Evolutionary conservation across 2,888 invertebrate species (phyloP).

Genomic region (Polymixis lichenea): DNA sequence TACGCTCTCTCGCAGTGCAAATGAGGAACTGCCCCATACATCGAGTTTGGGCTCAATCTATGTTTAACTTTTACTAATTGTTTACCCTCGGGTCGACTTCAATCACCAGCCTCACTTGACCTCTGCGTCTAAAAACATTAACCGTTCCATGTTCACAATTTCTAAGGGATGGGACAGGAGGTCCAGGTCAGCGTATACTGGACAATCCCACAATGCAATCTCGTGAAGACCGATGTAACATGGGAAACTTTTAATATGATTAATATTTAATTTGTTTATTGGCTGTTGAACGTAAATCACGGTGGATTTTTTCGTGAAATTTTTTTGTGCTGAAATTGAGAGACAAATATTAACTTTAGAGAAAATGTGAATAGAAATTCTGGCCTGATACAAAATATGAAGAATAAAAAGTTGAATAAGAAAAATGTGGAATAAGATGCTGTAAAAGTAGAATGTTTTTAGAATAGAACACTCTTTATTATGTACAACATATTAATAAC

Average conservation of each 20-base stretch:
- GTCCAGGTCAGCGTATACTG: slow-evolving; percentile 64
- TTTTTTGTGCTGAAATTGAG: neutral
- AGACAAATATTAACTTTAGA: neutral
- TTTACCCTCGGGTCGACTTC: slow-evolving; percentile 79
- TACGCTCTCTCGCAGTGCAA: slow-evolving; percentile 68
- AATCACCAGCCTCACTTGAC: slow-evolving; percentile 70
- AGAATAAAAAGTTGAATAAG: neutral
- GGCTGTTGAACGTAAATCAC: slow-evolving; percentile 55
- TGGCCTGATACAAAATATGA: neutral
- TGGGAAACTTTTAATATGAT: slow-evolving; percentile 79
- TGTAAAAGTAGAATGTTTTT: neutral
- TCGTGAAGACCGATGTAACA: slow-evolving; percentile 77
- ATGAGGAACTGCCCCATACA: slow-evolving; percentile 78
- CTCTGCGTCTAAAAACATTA: slow-evolving; percentile 47
- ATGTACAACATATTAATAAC: too few species aligned
- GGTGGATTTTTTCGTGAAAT: slow-evolving; percentile 23
- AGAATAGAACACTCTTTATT: too few species aligned
- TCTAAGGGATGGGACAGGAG: slow-evolving; percentile 37
- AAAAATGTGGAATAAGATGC: too few species aligned
- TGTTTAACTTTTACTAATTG: slow-evolving; percentile 87
- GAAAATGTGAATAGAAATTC: neutral
- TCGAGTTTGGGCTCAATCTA: slow-evolving; percentile 76
- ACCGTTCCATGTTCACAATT: slow-evolving; percentile 15
- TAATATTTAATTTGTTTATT: slow-evolving; percentile 82
- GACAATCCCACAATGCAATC: slow-evolving; percentile 73